Conservation (phyloP, 2,797 vertebrate genomes). For the Chlorospingus semifuscus region DNA sequence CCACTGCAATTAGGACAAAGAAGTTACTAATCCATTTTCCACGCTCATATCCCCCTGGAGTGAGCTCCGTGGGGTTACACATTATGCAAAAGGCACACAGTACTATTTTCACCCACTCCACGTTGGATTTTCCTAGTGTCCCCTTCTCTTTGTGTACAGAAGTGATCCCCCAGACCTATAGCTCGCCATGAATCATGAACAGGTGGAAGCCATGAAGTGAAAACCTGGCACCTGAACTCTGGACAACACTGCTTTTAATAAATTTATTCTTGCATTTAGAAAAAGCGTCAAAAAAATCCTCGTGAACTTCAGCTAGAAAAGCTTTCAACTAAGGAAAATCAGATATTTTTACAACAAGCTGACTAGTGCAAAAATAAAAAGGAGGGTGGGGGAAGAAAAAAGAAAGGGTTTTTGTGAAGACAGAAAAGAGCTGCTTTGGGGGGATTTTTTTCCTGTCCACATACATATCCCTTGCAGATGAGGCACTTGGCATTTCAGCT, state of each 20-base stretch:
- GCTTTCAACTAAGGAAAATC: neutral
- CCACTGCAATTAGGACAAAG: neutral
- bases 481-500: neutral
- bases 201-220: neutral
- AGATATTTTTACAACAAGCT: neutral
- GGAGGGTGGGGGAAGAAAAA: fast-evolving
- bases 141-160: neutral
- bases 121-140: neutral
- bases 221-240: neutral
- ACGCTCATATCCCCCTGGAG: neutral
- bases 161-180: neutral
- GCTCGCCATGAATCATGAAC: neutral
- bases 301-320: neutral
- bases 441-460: neutral
- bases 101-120: neutral
- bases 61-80: fast-evolving
- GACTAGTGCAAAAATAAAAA: neutral
- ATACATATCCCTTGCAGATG: neutral
- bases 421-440: neutral
- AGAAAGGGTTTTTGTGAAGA: neutral
- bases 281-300: neutral
- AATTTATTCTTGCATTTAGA: neutral
- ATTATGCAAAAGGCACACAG: fast-evolving
- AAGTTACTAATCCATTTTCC: neutral
- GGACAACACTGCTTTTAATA: neutral